Evolutionary conservation across 2,797 vertebrate species (phyloP).

Genomic region (Manis pentadactyla): DNA sequence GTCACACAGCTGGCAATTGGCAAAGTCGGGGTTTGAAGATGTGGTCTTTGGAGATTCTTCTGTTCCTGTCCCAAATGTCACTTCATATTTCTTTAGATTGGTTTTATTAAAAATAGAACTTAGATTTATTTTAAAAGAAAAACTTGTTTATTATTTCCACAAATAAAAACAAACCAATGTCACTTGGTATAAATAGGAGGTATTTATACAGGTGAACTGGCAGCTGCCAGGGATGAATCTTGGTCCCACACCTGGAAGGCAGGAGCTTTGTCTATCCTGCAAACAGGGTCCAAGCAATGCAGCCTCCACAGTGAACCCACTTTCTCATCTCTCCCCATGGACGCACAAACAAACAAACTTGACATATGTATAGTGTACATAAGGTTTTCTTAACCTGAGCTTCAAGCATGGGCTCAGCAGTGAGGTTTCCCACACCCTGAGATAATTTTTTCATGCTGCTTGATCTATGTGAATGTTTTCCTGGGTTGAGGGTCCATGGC

Average conservation of each 20-base stretch:
- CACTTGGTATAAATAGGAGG: background rate
- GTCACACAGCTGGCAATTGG: background rate
- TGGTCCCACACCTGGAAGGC: background rate
- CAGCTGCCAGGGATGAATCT: background rate
- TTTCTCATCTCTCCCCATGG: background rate
- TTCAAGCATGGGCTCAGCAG: background rate
- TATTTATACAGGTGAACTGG: background rate
- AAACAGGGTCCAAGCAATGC: background rate
- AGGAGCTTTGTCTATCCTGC: background rate
- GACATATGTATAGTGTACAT: background rate
- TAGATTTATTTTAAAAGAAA: slow-evolving; percentile 18
- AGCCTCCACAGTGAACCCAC: background rate
- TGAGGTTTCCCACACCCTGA: background rate
- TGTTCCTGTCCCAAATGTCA: background rate
- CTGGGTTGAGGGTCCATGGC: background rate
- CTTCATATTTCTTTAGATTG: background rate
- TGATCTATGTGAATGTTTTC: background rate
- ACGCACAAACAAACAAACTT: background rate
- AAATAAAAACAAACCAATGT: background rate
- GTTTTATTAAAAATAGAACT: slow-evolving; percentile 22
- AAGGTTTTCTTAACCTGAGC: background rate
- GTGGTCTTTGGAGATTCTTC: too few relatives aligned
- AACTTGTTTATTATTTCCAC: background rate
- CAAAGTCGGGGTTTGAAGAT: background rate
- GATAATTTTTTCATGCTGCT: background rate